These are phyloP conservation scores for Calliphora vicina DNA, from an alignment of 1,140 invertebrate genomes.

Conservation along the genomic window DNA sequence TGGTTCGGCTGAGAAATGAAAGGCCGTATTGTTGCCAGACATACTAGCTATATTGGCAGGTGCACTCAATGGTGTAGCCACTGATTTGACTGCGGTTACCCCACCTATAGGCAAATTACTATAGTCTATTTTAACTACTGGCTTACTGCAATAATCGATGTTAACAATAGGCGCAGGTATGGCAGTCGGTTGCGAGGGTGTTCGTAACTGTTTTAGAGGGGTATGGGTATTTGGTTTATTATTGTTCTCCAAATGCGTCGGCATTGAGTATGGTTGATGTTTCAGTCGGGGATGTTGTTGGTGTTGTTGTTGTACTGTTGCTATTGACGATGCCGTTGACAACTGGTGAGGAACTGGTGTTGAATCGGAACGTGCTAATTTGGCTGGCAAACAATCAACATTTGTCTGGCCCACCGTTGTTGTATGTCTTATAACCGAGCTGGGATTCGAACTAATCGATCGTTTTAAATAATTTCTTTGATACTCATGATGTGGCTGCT, in stretches of 20 bases:
- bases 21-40: conserved; percentile 27
- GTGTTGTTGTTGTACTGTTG: neutral
- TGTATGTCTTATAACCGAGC: conserved; percentile 47
- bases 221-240: conserved; percentile 12
- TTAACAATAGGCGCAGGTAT: conserved; percentile 59
- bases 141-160: conserved; percentile 55
- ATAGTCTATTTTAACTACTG: conserved; percentile 61
- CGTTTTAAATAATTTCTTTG: conserved; percentile 20
- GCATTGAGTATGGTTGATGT: conserved; percentile 42
- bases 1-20: conserved; percentile 52
- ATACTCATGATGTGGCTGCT: neutral
- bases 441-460: conserved; percentile 27
- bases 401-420: conserved; percentile 38
- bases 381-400: conserved; percentile 35
- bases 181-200: conserved; percentile 48
- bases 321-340: neutral
- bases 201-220: conserved; percentile 42
- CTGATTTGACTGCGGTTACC: neutral
- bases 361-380: conserved; percentile 55
- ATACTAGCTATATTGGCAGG: conserved; percentile 34
- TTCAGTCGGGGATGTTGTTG: conserved; percentile 33
- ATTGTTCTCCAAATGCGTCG: conserved; percentile 29
- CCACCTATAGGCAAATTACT: conserved; percentile 48
- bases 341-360: conserved; percentile 45
- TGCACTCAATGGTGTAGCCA: conserved; percentile 41